Conservation (phyloP, 2,888 invertebrate genomes). For the Zele albiditarsus region DNA sequence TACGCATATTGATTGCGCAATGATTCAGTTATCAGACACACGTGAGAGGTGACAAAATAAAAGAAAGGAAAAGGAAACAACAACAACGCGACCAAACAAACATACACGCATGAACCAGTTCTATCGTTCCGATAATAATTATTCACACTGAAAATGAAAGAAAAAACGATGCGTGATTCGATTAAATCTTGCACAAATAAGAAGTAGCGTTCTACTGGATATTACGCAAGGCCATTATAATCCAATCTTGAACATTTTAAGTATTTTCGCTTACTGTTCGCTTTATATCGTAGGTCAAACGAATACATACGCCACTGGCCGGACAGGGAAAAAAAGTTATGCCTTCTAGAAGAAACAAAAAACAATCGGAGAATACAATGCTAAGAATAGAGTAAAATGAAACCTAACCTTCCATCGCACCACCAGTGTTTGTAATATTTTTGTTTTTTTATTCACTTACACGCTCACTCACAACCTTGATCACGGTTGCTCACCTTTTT, state of each 20-base stretch:
- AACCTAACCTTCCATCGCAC: conserved; percentile 2
- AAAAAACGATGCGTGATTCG: neutral
- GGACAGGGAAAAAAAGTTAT: neutral
- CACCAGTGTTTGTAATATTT: neutral
- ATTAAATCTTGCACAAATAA: neutral
- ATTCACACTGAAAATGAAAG: neutral
- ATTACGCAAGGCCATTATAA: neutral
- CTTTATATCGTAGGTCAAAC: too few species aligned
- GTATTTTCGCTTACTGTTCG: too few species aligned
- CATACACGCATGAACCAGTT: neutral
- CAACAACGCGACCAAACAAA: neutral
- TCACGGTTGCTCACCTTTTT: conserved; percentile 61
- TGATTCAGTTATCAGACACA: conserved; percentile 23
- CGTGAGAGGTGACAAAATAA: conserved; percentile 15
- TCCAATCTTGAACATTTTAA: neutral
- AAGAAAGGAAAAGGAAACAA: neutral
- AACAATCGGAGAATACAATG: neutral
- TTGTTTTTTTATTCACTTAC: neutral
- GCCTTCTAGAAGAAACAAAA: neutral
- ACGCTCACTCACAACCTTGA: neutral
- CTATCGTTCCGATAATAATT: neutral
- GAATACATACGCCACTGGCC: neutral
- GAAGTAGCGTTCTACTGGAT: neutral
- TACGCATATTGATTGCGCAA: conserved; percentile 14
- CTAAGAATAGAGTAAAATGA: conserved; percentile 13